phyloP scores from a whole-genome alignment of 2,888 invertebrate genomes.

The Dione juno region DNA sequence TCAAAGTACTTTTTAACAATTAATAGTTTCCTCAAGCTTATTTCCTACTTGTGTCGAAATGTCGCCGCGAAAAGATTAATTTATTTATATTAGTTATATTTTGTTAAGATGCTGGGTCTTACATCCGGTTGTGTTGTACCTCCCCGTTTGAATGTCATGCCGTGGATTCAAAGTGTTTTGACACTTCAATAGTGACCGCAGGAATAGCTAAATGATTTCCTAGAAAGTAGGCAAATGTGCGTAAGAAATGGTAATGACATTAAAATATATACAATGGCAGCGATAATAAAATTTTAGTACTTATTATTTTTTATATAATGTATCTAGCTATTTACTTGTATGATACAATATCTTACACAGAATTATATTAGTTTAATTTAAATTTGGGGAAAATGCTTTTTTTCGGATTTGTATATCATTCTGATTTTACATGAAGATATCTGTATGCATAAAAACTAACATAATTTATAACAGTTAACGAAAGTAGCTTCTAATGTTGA shows the following conservation, averaged over 20 bases:
- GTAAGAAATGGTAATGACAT: neutral
- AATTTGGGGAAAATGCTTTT: too few relatives aligned
- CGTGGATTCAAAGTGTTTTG: neutral
- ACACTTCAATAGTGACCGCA: neutral
- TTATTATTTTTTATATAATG: too few relatives aligned
- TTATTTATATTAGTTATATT: conserved; percentile 40
- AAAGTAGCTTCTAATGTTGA: too few relatives aligned
- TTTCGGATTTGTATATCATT: too few relatives aligned
- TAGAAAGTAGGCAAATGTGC: neutral
- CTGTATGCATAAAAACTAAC: too few relatives aligned
- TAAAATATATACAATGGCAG: neutral
- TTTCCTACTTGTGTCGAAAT: conserved; percentile 51
- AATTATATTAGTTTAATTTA: too few relatives aligned
- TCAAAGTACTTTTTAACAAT: conserved; percentile 51
- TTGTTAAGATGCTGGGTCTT: conserved; percentile 33
- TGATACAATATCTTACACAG: too few relatives aligned
- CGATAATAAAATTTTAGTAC: too few relatives aligned
- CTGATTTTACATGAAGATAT: too few relatives aligned
- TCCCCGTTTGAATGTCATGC: neutral
- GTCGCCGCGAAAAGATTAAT: conserved; percentile 48
- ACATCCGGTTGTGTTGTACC: conserved; percentile 27
- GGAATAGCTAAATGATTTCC: neutral
- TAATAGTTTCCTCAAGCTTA: conserved; percentile 56
- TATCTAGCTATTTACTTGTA: too few relatives aligned
- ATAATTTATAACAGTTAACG: too few relatives aligned